Conservation (phyloP, 1,140 invertebrate species). For the Acromyrmex charruanus region DNA sequence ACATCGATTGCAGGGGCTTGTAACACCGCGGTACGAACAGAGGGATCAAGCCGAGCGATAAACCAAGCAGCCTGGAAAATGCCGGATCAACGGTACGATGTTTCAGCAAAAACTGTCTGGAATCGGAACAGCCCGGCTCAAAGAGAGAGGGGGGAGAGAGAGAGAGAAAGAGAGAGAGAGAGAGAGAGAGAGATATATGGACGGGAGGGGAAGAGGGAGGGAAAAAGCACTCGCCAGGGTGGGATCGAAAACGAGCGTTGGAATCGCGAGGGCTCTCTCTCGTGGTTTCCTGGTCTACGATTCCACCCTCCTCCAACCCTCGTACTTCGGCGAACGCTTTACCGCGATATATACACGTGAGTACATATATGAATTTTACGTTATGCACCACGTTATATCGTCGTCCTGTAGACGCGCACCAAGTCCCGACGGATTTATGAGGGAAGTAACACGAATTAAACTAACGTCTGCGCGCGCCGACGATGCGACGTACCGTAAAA, state of each 20-base stretch:
- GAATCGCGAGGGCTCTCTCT: slow-evolving; percentile 16
- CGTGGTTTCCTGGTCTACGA: slow-evolving; percentile 29
- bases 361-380: slow-evolving; percentile 69
- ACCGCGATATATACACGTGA: slow-evolving; percentile 11
- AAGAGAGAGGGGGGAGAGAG: slow-evolving; percentile 59
- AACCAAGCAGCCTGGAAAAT: slow-evolving; percentile 84
- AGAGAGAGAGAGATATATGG: slow-evolving; percentile 43
- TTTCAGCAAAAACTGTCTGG: slow-evolving; percentile 84
- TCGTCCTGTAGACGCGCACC: slow-evolving; percentile 64
- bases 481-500: slow-evolving; percentile 24
- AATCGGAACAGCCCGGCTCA: slow-evolving; percentile 77
- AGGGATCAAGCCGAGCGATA: slow-evolving; percentile 83
- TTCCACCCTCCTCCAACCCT: neutral
- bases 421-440: slow-evolving; percentile 82
- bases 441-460: slow-evolving; percentile 84
- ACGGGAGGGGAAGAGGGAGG: neutral
- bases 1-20: slow-evolving; percentile 84
- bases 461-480: slow-evolving; percentile 77
- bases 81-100: slow-evolving; percentile 83
- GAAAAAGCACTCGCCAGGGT: slow-evolving; percentile 18
- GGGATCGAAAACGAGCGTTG: slow-evolving; percentile 26
- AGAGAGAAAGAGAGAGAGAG: slow-evolving; percentile 59
- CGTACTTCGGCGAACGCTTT: slow-evolving; percentile 29
- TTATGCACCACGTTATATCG: slow-evolving; percentile 79
- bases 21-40: slow-evolving; percentile 83